Base-by-base conservation (phyloP, 53 echinoderm and acorn worm species). In the Holothuria scabra region DNA sequence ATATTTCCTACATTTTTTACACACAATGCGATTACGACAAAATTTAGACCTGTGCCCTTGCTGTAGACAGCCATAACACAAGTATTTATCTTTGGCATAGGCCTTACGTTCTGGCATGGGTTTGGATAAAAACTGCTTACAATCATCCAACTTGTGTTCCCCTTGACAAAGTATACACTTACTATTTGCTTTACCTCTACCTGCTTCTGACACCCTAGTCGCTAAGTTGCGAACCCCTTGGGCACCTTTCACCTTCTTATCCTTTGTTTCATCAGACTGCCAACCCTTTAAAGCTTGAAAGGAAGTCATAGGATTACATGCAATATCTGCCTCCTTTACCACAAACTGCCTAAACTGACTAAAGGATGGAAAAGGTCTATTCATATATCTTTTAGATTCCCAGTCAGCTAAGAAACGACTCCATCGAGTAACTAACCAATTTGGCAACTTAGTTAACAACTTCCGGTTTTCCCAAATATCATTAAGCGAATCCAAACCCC, bases 301-400 rank as follows among this genome's bases (percentile, higher is more conserved):
- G 49, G 46, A 74, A n/a, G n/a, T 74, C 11, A 74, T 24, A 13
- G 49, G 74, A n/a, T 74, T 74, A n/a, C n/a, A n/a, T n/a, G n/a
- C n/a, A n/a, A n/a, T n/a, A n/a, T n/a, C n/a, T n/a, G n/a, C n/a
- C n/a, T 74, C 74, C n/a, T 49, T 74, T n/a, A 46, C 5, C 7
- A 74, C 46, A 28, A 74, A 74, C 14, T 10, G 74, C 19, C 21
- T 21, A 74, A 74, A 74, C 14, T 74, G 41, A 74, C 46, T 46
- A 14, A 74, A 74, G 3, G 48, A 52, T 46, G 74, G 74, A n/a
- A 74, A 74, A n/a, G n/a, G n/a, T n/a, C n/a, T n/a, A n/a, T n/a
- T n/a, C n/a, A n/a, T n/a, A n/a, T n/a, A n/a, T n/a, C n/a, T n/a
- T n/a, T n/a, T n/a, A n/a, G n/a, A n/a, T n/a, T 5, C 74, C 74